A percentile compares a stretch with the other conserved stretches of the same genome.
phyloP scores from a whole-genome alignment of 2,113 vertebrate genomes.

The Saccopteryx bilineata region DNA sequence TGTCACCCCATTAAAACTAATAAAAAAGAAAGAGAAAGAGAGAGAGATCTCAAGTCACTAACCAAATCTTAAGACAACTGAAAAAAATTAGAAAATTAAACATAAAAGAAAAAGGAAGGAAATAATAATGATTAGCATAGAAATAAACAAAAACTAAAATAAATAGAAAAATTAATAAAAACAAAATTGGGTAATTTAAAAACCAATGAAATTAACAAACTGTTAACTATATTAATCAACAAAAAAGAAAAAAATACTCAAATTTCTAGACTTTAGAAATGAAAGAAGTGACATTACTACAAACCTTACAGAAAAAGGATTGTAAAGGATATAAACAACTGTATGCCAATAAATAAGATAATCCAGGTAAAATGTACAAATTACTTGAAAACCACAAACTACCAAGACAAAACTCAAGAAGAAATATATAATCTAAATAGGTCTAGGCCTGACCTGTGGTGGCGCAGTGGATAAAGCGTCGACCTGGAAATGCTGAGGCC shows the following conservation, averaged over 20 bases:
- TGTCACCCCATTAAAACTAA: too few relatives aligned
- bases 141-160: slow-evolving; percentile 13
- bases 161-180: neutral
- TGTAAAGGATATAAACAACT: neutral
- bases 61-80: neutral
- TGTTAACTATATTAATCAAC: neutral
- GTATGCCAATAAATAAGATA: neutral
- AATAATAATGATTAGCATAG: neutral
- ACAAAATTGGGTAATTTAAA: neutral
- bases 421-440: neutral
- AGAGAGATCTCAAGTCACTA: neutral
- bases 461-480: too few relatives aligned
- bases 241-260: neutral
- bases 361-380: neutral
- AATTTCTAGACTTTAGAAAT: neutral
- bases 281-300: neutral
- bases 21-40: neutral
- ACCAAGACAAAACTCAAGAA: neutral
- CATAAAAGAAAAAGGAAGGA: neutral
- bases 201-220: neutral
- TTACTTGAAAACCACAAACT: neutral
- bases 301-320: neutral
- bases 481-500: too few relatives aligned
- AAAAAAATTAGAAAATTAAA: neutral
- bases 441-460: too few relatives aligned